Base-by-base conservation (phyloP, 2,113 vertebrate genomes). In the Psittacula cyanocephala region DNA sequence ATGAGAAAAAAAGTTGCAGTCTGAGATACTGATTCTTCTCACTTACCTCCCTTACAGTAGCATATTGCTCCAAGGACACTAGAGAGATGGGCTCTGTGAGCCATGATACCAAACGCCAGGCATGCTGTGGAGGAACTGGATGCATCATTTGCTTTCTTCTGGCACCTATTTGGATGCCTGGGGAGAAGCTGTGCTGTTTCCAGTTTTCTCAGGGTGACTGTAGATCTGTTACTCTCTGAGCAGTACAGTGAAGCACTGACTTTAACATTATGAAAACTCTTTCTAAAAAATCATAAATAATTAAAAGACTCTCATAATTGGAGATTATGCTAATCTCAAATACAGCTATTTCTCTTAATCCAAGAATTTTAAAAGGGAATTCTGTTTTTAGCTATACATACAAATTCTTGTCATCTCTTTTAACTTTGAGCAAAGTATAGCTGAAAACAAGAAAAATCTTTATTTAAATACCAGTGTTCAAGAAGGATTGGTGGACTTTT, bases 71-170 rank as follows among this genome's bases (percentile, higher is more conserved):
- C 91, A 90, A 96, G 91, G 94, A 67, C 85, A 14, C 86, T 67
- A 43, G 68, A 59, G 65, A 47, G 60, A 74, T 81, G 93, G 78
- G 89, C 84, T 95, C 79, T 53, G 4, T 59, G 59, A 94, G 75
- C 91, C 95, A 93, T 91, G 89, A 15, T 49, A 89, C n/a, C 8
- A 55, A 95, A 46, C 53, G 55, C 88, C 84, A 96, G 84, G 57
- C 67, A 6, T 89, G 78, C 92, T 94, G 87, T 23, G 85, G 71
- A 91, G 76, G 71, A 94, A 88, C 39, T 77, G 89, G 60, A 93
- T 93, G 91, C 89, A 91, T 81, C 94, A 83, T 93, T 93, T 93
- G n/a, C 89, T 95, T 83, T 37, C 71, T 96, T 89, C 91, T 95
- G 94, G 94, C 68, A 78, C 79, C 80, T 93, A 10, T 91, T 43